Base-by-base conservation (phyloP, 2,888 invertebrate species). In the Macroteleia sp. region DNA sequence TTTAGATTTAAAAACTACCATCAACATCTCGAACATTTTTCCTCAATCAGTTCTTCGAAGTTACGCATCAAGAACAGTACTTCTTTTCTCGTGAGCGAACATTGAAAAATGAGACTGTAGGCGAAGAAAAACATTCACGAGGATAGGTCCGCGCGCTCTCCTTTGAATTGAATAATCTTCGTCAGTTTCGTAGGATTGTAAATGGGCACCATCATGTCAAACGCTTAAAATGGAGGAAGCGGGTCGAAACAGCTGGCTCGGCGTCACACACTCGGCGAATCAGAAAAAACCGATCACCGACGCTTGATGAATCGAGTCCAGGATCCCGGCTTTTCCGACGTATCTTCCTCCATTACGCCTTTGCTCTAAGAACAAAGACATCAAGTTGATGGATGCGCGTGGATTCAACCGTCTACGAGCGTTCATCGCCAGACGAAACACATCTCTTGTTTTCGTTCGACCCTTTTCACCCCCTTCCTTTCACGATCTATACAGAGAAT, bases 281-380 rank as follows among this genome's bases (percentile, higher is more conserved):
- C 66, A 81, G 80, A 89, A 87, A 87, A 86, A 87, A 83, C 83
- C 84, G 86, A 90, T 90, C 86, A 87, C 80, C 88, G 90, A 89
- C 91, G 86, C 90, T 90, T 91, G 91, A 91, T 87, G 86, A 87
- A 91, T 90, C 86, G 88, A 74, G 87, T 87, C 85, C 84, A 70
- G 69, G 70, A 64, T 77, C 77, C 69, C 70, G 73, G 71, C 77
- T 79, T 75, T 80, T 67, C 77, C 77, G 57, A 54, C 74, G 36
- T 76, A 64, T 76, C 80, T 71, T 76, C 70, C 78, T 74, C 78
- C 83, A 79, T 85, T 80, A 78, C 66, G 80, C 80, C 81, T 82
- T 79, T 82, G 80, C 83, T 81, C 84, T 84, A 84, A 89, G 89
- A 91, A 90, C 90, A 91, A 91, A 91, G 91, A 90, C 89, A 89